A percentile compares a stretch with the other conserved stretches of the same genome.
phyloP scores from a whole-genome alignment of 2,113 vertebrate species.

The Zapornia atra region DNA sequence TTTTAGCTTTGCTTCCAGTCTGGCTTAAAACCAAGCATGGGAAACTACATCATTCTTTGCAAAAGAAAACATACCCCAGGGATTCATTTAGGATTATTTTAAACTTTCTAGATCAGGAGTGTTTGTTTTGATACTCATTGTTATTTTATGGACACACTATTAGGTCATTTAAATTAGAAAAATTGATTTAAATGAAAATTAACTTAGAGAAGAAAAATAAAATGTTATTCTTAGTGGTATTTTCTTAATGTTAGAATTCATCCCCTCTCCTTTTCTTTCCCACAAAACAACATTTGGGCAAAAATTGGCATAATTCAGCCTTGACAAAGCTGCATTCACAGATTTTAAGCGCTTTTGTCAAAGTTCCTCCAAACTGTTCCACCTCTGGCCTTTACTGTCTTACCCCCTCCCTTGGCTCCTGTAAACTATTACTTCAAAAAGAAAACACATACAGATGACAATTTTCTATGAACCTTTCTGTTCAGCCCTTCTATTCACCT shows the following conservation, averaged over 20 bases:
- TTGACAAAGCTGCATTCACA: background rate
- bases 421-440: conserved; percentile 52
- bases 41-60: background rate
- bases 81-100: background rate
- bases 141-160: background rate
- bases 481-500: conserved; percentile 63
- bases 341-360: background rate
- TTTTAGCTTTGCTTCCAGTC: background rate
- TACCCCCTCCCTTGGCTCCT: conserved; percentile 30
- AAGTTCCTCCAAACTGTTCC: background rate
- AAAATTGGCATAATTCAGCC: background rate
- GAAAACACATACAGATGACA: conserved; percentile 55
- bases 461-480: conserved; percentile 50
- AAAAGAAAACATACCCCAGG: background rate
- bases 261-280: background rate
- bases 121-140: background rate
- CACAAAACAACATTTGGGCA: background rate
- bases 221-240: background rate
- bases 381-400: conserved; percentile 22
- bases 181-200: background rate
- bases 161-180: background rate
- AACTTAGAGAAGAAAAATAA: background rate
- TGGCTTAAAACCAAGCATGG: background rate
- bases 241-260: background rate
- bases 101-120: background rate